phyloP scores from a whole-genome alignment of 2,113 vertebrate species.

The Fukomys damarensis region DNA sequence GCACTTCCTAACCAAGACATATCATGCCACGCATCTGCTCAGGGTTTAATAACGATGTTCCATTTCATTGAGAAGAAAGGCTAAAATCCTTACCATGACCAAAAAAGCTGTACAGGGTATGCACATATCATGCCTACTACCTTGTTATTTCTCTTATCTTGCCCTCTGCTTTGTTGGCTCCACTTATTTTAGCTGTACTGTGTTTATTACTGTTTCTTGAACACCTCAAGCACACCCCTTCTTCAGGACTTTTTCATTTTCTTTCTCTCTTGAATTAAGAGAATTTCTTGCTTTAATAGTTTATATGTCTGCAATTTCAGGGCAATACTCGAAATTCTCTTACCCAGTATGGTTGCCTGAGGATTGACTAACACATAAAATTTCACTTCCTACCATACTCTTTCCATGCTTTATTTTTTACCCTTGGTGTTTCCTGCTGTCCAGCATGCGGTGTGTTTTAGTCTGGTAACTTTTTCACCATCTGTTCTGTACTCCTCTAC shows the following conservation, averaged over 20 bases:
- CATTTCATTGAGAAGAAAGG: background rate
- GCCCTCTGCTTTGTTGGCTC: fast-evolving
- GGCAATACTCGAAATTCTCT: background rate
- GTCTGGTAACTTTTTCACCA: background rate
- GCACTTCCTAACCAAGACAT: background rate
- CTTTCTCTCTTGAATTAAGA: background rate
- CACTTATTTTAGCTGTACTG: background rate
- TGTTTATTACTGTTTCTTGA: background rate
- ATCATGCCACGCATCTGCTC: background rate
- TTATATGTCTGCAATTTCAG: background rate
- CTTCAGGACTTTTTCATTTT: background rate
- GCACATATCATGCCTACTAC: fast-evolving
- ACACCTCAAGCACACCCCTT: background rate
- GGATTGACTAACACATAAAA: background rate
- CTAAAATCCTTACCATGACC: background rate
- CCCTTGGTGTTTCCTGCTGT: background rate
- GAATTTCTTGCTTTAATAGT: background rate
- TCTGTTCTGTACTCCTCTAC: background rate
- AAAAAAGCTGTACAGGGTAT: background rate
- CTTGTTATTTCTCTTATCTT: background rate
- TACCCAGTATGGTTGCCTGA: background rate
- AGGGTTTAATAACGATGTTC: background rate
- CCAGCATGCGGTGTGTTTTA: background rate
- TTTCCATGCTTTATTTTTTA: background rate
- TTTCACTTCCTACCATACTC: background rate